phyloP scores from a whole-genome alignment of 2,888 invertebrate species.

The Troglohyphantes excavatus region DNA sequence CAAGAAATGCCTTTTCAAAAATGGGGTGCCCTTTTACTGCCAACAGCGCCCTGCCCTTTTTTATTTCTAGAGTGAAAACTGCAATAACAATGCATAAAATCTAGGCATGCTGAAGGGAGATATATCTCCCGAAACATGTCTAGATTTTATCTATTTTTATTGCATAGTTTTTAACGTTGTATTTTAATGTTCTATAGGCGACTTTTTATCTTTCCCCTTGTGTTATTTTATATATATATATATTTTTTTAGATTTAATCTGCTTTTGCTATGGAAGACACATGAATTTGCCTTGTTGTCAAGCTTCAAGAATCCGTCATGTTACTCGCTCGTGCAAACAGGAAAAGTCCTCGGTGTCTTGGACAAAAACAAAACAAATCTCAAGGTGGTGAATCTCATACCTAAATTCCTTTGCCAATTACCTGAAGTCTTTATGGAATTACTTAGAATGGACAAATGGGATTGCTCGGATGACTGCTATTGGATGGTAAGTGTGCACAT shows the following conservation, averaged over 20 bases:
- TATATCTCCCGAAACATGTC: too few species aligned
- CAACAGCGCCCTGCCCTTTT: too few species aligned
- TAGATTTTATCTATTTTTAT: too few species aligned
- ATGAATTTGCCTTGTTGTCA: neutral
- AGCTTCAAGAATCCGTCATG: neutral
- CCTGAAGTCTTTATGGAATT: neutral
- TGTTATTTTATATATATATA: too few species aligned
- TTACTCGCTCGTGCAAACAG: conserved; percentile 14
- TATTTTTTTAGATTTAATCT: conserved; percentile 18
- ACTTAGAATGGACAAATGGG: neutral
- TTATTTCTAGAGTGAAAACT: too few species aligned
- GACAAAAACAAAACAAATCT: neutral
- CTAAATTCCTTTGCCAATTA: neutral
- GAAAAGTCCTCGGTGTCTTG: neutral
- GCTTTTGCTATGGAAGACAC: conserved; percentile 8
- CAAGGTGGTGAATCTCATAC: neutral
- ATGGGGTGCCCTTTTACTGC: too few species aligned
- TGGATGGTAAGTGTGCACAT: conserved; percentile 55
- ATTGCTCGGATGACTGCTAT: conserved; percentile 32
- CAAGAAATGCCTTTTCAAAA: too few species aligned
- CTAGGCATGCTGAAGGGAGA: too few species aligned
- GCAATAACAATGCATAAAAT: too few species aligned
- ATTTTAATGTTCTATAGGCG: too few species aligned
- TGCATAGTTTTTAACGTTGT: too few species aligned
- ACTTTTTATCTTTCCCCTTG: too few species aligned